Evolutionary conservation across 2,888 invertebrate genomes (phyloP), one percentile per base, ranked within the genome.

Genomic region (Apocheima hispidaria): DNA sequence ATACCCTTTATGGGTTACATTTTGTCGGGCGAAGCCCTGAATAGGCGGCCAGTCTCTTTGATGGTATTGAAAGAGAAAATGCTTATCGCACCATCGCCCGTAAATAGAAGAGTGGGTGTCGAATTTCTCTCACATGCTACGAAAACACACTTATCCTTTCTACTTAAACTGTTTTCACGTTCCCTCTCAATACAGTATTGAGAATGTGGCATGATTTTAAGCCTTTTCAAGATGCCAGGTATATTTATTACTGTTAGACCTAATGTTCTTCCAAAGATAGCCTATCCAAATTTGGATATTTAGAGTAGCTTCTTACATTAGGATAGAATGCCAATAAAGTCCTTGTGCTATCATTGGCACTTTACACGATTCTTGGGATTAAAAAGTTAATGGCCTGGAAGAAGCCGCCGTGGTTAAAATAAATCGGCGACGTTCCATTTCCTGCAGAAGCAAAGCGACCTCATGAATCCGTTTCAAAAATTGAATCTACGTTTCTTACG

Each of bases 51-150:
- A 88, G 89, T 87, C 85, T 84, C 87, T 90, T 87, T 88, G 88
- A 90, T 86, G 83, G 86, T 86, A 88, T 89, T 90, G 90, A 90
- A 90, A 88, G 87, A 86, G 89, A 87, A 88, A 90, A 90, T 88
- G 86, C 88, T 88, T 90, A 90, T 90, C 90, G 90, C 85, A 81
- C 88, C 86, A 88, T 89, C 88, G 87, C 83, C 81, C 83, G 87
- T 88, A 90, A 89, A 90, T 88, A 90, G 86, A 83, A 77, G 84
- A 87, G 84, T 84, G 87, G 83, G 88, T 88, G 87, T 88, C 85
- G 87, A 88, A 86, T 88, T 89, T 86, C 86, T 87, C 86, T 83
- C 86, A 88, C 85, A 85, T 84, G 81, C 79, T 84, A 81, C 84
- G 86, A 88, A 90, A 89, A 90, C 86, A 89, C 87, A 88, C 86